Evolutionary conservation across 2,888 invertebrate genomes (phyloP), one percentile per base, ranked within the genome.

Genomic region (Oxyteleia sp.): DNA sequence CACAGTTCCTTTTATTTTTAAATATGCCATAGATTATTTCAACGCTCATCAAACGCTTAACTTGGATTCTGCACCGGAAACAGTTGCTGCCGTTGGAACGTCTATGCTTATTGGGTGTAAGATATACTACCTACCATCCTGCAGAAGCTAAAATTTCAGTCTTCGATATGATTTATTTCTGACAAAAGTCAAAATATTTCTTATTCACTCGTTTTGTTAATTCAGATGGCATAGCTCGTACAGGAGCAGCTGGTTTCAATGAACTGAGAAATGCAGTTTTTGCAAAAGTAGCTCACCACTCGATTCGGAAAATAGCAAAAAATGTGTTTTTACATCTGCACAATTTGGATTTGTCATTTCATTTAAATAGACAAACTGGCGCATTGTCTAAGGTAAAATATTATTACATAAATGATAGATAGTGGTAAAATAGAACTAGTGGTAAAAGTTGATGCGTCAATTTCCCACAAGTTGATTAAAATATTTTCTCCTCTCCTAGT

Each of bases 191-290:
- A 38, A 38, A 3, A 38, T 38, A 38, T 10, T 32, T 32, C 10
- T 8, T 7, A 47, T 18, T 51, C 4, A 20, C 23, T 4, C 2
- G 1, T 10, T 13, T 18, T 35, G 20, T 53, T 20, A 32, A 11
- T 57, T 11, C 16, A 99, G 99, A 99, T 95, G 99, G 99, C 76
- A 94, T 98, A 80, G 99, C 99, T 0, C 95, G 99, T 86, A 97
- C 97, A 1, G 96, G 98, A 55, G 96, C 99, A 1, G 96, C 98
- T 0, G 97, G 97, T 18, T 98, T 99, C 93, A 99, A 99, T 94
- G 99, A 99, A 94, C 93, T 99, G 15, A 94, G 99, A 35, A 99
- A 99, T 94, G 99, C 99, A 0, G 98, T 99, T 51, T 99, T 99
- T 94, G 99, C 99, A 0, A 97, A 96, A 92, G 99, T 99, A 4